Evolutionary conservation across 2,888 invertebrate genomes (phyloP).

Genomic region (Plagodis dolabraria): DNA sequence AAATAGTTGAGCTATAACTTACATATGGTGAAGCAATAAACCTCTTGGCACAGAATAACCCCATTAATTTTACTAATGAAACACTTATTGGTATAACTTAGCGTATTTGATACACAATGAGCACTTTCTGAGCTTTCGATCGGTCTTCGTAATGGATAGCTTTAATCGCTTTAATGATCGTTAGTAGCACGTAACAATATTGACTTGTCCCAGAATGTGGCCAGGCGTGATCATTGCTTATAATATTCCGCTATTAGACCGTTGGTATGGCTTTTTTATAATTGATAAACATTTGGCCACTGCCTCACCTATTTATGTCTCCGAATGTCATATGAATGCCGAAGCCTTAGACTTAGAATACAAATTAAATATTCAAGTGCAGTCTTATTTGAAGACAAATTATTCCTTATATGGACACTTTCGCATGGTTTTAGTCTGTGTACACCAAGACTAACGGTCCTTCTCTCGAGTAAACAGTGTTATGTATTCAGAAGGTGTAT

Average conservation of each 20-base stretch:
- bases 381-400: constrained; percentile 48
- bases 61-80: constrained; percentile 21
- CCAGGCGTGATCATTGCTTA: constrained; percentile 60
- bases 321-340: too few species aligned
- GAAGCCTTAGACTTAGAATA: too few species aligned
- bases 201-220: constrained; percentile 67
- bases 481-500: constrained; percentile 60
- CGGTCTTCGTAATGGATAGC: constrained; percentile 63
- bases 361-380: constrained; percentile 54
- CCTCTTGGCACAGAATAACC: constrained; percentile 12
- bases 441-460: constrained; percentile 62
- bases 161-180: constrained; percentile 63
- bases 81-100: constrained; percentile 35
- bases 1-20: too few species aligned
- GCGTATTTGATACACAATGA: constrained; percentile 58
- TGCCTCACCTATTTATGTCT: too few species aligned
- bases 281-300: too few species aligned
- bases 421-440: constrained; percentile 36
- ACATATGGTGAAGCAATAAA: constrained; percentile 4
- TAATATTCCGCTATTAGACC: constrained; percentile 58
- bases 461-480: constrained; percentile 56
- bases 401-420: constrained; percentile 19
- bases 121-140: constrained; percentile 64
- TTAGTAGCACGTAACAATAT: constrained; percentile 54
- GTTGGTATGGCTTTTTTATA: constrained; percentile 44